Conservation (phyloP, 1,140 invertebrate genomes). For the Drosophila insularis region DNA sequence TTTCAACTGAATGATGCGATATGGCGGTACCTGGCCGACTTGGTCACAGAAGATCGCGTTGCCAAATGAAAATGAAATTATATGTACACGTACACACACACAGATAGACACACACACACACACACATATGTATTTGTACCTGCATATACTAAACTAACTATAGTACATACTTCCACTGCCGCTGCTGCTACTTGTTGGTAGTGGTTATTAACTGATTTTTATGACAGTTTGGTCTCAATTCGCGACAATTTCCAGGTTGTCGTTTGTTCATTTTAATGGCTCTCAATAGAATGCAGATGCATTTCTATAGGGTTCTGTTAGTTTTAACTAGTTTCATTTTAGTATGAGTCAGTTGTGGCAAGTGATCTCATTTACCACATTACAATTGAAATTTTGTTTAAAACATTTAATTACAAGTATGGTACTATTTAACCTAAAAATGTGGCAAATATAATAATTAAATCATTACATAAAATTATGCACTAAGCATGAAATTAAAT, state of each 20-base stretch:
- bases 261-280: conserved; percentile 35
- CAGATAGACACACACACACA: neutral
- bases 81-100: conserved; percentile 15
- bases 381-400: conserved; percentile 30
- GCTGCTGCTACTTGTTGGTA: conserved; percentile 21
- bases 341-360: conserved; percentile 6
- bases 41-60: conserved; percentile 41
- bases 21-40: conserved; percentile 21
- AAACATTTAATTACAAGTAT: neutral
- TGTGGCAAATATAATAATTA: neutral
- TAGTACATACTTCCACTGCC: neutral
- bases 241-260: conserved; percentile 63
- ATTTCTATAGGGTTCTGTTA: conserved; percentile 20
- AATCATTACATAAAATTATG: neutral
- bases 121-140: conserved; percentile 17
- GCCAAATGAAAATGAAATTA: conserved; percentile 68
- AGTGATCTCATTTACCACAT: conserved; percentile 29
- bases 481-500: no score
- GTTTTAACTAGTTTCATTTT: neutral
- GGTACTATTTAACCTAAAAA: neutral
- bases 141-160: neutral
- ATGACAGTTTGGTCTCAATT: conserved; percentile 74
- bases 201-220: conserved; percentile 69
- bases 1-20: conserved; percentile 59
- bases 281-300: conserved; percentile 35